Base-by-base conservation (phyloP, 1,140 invertebrate genomes). In the Aphelinus atriplicis region DNA sequence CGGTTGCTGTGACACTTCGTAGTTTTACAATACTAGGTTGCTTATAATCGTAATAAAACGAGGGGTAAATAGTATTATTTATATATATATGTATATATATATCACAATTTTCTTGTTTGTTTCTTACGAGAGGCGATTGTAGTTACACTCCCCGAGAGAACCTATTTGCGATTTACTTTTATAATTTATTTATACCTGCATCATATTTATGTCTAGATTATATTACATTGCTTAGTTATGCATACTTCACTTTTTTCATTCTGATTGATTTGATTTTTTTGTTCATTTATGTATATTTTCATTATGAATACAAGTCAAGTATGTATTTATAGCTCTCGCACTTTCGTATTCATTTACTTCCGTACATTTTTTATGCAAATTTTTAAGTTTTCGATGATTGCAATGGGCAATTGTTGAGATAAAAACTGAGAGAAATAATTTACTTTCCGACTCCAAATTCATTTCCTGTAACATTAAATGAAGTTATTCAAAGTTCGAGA, bases 251-350 rank as follows among this genome's bases (percentile, higher is more conserved):
- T 47, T 46, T 3, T 68, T 66, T 73, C 10, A 67, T 66, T 55
- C 26, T 55, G 46, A 53, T 53, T 53, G 4, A 53, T 53, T 53
- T 53, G 4, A 53, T 53, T 53, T 53, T 66, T 46, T 62, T 62
- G 62, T 48, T 7, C 63, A 65, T 77, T 6, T 75, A 64, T 80
- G 80, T 78, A 79, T 81, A 75, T 75, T 75, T 69, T 81, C 81
- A 81, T 78, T 81, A 73, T 56, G 80, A 42, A n/a, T 56, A 26
- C 26, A 26, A 26, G 26, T 26, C 26, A 26, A 26, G 26, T 26
- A 26, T 26, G 26, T 26, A 26, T 26, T 26, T 26, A 26, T 26
- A 26, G 26, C 26, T 26, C 26, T 26, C 26, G 26, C 26, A 26
- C 26, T 26, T 26, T 26, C 26, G 26, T 26, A 26, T 26, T 26